Conservation (phyloP, 2,797 vertebrate species). For the Brachyalestes nurse region DNA sequence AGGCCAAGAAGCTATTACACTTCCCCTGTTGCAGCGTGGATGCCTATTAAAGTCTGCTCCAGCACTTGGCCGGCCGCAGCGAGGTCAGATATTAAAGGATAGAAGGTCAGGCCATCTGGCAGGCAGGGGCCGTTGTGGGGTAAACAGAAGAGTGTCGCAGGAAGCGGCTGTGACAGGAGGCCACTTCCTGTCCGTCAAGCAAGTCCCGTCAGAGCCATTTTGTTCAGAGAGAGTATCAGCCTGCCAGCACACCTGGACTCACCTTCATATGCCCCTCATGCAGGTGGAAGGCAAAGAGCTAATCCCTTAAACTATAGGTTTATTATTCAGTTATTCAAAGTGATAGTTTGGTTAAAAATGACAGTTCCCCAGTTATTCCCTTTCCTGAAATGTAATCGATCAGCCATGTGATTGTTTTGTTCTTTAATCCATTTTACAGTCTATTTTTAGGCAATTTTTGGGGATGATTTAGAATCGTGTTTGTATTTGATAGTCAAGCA, state of each 20-base stretch:
- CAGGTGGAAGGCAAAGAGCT: slow-evolving; percentile 64
- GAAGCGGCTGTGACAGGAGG: slow-evolving; percentile 74
- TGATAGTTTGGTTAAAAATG: too few relatives aligned
- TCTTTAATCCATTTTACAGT: too few relatives aligned
- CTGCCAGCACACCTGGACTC: slow-evolving; percentile 60
- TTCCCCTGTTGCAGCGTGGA: slow-evolving; percentile 24
- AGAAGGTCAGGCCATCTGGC: slow-evolving; percentile 54
- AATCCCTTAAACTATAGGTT: slow-evolving; percentile 26
- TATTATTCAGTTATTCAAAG: background rate
- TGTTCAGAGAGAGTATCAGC: background rate
- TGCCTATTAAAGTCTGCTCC: slow-evolving; percentile 43
- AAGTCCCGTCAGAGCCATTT: slow-evolving; percentile 46
- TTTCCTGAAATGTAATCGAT: too few relatives aligned
- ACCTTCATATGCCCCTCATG: slow-evolving; percentile 43
- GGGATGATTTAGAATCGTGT: too few relatives aligned
- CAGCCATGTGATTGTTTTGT: too few relatives aligned
- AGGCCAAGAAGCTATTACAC: slow-evolving; percentile 29
- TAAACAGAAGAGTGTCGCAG: slow-evolving; percentile 69
- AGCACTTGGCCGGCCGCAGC: slow-evolving; percentile 33
- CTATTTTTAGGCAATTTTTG: too few relatives aligned
- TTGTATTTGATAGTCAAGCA: too few relatives aligned
- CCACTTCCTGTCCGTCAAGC: slow-evolving; percentile 77
- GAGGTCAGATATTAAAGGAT: slow-evolving; percentile 63
- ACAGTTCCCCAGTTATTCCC: too few relatives aligned
- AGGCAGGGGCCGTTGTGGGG: slow-evolving; percentile 20